phyloP scores from a whole-genome alignment of 92 coral and sea anemone genomes.

The Zoanthus sociatus region DNA sequence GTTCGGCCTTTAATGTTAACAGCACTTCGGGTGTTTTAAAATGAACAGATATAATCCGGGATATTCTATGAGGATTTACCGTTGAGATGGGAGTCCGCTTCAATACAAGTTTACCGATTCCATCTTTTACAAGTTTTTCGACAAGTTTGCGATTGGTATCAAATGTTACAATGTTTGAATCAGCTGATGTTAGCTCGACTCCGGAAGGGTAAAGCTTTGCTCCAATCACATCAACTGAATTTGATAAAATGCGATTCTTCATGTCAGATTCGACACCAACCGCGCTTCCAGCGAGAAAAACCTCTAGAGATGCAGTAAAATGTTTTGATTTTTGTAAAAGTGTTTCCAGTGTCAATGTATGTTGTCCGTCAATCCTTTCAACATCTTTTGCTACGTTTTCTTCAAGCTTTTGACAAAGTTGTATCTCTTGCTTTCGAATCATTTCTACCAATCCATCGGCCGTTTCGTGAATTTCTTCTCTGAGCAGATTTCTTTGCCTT shows the following conservation, averaged over 20 bases:
- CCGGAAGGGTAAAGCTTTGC: conserved; percentile 60
- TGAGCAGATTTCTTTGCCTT: conserved; percentile 61
- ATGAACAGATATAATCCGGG: conserved; percentile 55
- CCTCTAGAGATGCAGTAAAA: conserved; percentile 10
- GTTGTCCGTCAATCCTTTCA: conserved; percentile 22
- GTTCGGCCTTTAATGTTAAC: conserved; percentile 63
- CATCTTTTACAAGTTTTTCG: conserved; percentile 61
- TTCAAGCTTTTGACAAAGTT: conserved; percentile 64
- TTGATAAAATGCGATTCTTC: conserved; percentile 45
- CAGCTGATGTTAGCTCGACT: conserved; percentile 63
- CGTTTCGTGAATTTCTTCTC: conserved; percentile 69
- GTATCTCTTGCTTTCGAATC: conserved; percentile 64
- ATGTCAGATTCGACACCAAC: neutral
- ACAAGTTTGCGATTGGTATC: conserved; percentile 73
- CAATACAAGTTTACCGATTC: conserved; percentile 64
- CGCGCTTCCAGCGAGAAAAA: neutral
- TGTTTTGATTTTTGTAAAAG: conserved; percentile 60
- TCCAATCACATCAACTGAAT: conserved; percentile 57
- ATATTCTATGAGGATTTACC: conserved; percentile 33
- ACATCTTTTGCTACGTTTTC: conserved; percentile 66
- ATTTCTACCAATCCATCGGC: conserved; percentile 68
- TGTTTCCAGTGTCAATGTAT: conserved; percentile 28
- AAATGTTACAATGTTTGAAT: conserved; percentile 67
- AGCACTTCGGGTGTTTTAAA: conserved; percentile 63
- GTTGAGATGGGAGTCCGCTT: neutral